Evolutionary conservation across 2,888 invertebrate genomes (phyloP), one percentile per base, ranked within the genome.

Genomic region (Plusia festucae): DNA sequence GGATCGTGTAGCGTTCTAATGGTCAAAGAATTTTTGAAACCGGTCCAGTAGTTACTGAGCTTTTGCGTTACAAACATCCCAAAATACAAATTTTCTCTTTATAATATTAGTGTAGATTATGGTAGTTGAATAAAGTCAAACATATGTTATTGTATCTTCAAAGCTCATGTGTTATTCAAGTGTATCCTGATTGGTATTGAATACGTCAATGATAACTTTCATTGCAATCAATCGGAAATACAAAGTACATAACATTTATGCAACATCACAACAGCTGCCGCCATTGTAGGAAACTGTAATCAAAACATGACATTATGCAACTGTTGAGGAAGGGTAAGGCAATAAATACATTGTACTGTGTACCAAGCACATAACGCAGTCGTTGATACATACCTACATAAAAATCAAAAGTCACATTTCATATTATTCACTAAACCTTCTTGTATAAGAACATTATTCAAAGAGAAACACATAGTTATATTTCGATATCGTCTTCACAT

Each of bases 221-320:
- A 6, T 40, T n/a, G n/a, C 40, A 40, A n/a, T 40, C 34, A 15
- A 34, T 34, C 40, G 40, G 40, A 40, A n/a, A n/a, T n/a, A 40
- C 40, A n/a, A n/a, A 40, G 40, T n/a, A n/a, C 40, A 40, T n/a
- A 40, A 40, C n/a, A 40, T 40, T 40, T 40, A 40, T 40, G 40
- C 40, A 40, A 40, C n/a, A 11, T 13, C 34, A n/a, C 34, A 15
- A 34, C 34, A 40, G 40, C n/a, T 1, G 15, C n/a, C 5, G 15
- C n/a, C 34, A 34, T 34, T n/a, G n/a, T n/a, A 30, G 40, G n/a
- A 40, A 34, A 40, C 34, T 40, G 40, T n/a, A 40, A 40, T 40
- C 5, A 40, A 40, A n/a, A 40, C 40, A 40, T 40, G n/a, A 40
- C 40, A 7, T 40, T 40, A 40, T 40, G n/a, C n/a, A 40, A 40